A percentile compares a stretch with the other conserved stretches of the same genome.
Conservation (phyloP, 2,888 invertebrate genomes). For the Sinohyriopsis cumingii region DNA sequence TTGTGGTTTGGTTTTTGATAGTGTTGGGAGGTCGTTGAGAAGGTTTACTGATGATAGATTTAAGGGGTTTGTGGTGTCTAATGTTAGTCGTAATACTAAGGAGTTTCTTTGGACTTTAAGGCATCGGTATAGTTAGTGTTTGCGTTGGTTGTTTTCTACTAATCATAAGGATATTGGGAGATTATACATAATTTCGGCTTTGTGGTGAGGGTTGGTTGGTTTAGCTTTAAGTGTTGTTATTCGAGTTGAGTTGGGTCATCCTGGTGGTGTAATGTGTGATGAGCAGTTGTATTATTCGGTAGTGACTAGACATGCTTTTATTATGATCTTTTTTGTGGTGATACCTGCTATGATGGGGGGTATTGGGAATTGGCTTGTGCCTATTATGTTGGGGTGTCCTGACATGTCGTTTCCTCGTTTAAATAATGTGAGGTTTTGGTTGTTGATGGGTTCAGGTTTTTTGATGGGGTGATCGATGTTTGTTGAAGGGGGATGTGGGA, state of each 20-base stretch:
- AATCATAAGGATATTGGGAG: constrained; percentile 84
- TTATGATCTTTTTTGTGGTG: constrained; percentile 87
- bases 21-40: no score
- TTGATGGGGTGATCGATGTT: constrained; percentile 79
- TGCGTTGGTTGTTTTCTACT: constrained; percentile 78
- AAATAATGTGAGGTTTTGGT: constrained; percentile 89
- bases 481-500: constrained; percentile 82
- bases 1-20: no score
- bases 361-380: constrained; percentile 87
- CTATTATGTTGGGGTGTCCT: constrained; percentile 83
- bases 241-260: constrained; percentile 81
- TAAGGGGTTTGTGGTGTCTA: no score
- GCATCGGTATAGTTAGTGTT: no score
- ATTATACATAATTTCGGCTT: constrained; percentile 77
- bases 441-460: constrained; percentile 82
- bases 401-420: constrained; percentile 89
- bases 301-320: constrained; percentile 85
- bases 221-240: constrained; percentile 82
- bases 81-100: no score
- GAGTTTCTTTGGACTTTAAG: no score
- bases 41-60: no score
- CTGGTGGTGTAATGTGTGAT: constrained; percentile 80
- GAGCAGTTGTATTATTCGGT: constrained; percentile 86
- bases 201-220: constrained; percentile 81
- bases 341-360: constrained; percentile 78